phyloP scores from a whole-genome alignment of 2,797 vertebrate genomes.

The Lepidocolaptes lacrymiger region DNA sequence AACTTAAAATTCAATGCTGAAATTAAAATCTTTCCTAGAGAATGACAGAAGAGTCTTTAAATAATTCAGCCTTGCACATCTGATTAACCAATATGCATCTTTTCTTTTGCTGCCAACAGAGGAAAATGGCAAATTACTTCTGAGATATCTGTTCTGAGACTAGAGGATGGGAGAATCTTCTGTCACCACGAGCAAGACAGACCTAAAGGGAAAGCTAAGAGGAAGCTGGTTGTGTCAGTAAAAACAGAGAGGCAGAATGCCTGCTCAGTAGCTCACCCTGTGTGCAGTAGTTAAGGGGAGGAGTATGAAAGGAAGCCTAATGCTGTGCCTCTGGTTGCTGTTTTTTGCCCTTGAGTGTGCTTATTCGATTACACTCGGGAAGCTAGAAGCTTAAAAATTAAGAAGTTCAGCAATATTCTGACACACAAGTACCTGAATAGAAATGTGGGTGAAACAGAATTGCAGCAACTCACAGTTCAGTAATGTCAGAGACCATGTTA shows the following conservation, averaged over 20 bases:
- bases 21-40: constrained; percentile 72
- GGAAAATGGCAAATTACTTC: neutral
- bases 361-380: neutral
- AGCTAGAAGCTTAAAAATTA: neutral
- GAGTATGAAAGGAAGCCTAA: neutral
- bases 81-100: constrained; percentile 65
- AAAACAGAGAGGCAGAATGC: neutral
- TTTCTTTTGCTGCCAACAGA: constrained; percentile 13
- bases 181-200: neutral
- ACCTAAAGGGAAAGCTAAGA: neutral
- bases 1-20: constrained; percentile 75
- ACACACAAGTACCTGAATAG: neutral
- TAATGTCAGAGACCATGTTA: neutral
- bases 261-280: neutral
- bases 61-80: constrained; percentile 72
- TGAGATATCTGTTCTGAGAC: constrained; percentile 5
- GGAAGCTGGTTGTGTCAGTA: neutral
- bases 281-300: neutral
- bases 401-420: neutral
- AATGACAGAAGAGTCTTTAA: constrained; percentile 72
- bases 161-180: neutral
- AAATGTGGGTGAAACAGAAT: neutral
- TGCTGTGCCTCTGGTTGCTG: neutral
- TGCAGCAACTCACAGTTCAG: neutral
- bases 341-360: neutral